Conservation (phyloP, 2,888 invertebrate species). For the Drosophila mayaguana region DNA sequence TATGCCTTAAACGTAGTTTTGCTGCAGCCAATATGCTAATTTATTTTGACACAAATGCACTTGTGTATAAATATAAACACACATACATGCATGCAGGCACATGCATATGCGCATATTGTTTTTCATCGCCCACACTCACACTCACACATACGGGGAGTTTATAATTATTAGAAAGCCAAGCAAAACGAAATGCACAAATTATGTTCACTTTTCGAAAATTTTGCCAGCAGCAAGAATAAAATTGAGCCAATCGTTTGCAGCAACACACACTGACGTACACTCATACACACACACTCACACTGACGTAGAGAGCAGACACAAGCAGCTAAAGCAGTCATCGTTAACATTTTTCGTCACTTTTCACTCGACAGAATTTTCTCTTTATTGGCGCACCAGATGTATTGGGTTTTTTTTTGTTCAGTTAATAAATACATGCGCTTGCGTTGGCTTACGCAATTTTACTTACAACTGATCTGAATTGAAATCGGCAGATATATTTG, state of each 20-base stretch:
- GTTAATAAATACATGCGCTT: slow-evolving; percentile 13
- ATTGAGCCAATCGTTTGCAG: slow-evolving; percentile 53
- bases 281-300: slow-evolving; percentile 30
- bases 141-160: slow-evolving; percentile 18
- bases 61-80: slow-evolving; percentile 34
- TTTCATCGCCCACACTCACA: slow-evolving; percentile 29
- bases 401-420: slow-evolving; percentile 26
- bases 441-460: slow-evolving; percentile 38
- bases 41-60: slow-evolving; percentile 68
- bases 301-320: slow-evolving; percentile 41
- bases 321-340: slow-evolving; percentile 62
- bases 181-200: slow-evolving; percentile 49
- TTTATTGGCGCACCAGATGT: slow-evolving; percentile 46
- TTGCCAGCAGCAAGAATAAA: slow-evolving; percentile 56
- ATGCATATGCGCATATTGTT: slow-evolving; percentile 28
- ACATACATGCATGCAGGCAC: slow-evolving; percentile 17
- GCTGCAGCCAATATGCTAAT: slow-evolving; percentile 61
- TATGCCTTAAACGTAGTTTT: slow-evolving; percentile 48
- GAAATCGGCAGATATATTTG: slow-evolving; percentile 44
- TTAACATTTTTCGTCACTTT: slow-evolving; percentile 74
- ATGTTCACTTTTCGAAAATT: slow-evolving; percentile 41
- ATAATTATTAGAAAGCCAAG: slow-evolving; percentile 53
- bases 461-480: slow-evolving; percentile 64
- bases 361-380: slow-evolving; percentile 77
- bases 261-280: slow-evolving; percentile 40